Conservation (phyloP, 2,888 invertebrate species). For the Ypsolopha scabrella region DNA sequence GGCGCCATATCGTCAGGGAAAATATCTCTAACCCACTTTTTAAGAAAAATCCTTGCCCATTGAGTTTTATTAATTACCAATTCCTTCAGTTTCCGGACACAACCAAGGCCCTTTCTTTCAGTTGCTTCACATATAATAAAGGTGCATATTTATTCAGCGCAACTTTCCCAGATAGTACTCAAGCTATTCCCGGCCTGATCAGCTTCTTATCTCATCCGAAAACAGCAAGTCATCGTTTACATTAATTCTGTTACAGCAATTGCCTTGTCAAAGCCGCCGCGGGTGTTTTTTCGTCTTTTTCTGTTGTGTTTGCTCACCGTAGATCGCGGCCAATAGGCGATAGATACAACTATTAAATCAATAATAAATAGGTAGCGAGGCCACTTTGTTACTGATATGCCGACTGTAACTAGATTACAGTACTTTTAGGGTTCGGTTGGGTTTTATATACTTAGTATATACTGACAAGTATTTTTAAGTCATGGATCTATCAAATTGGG, state of each 20-base stretch:
- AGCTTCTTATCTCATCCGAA: constrained; percentile 9
- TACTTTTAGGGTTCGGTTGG: constrained; percentile 14
- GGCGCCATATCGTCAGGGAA: too few relatives aligned
- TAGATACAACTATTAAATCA: constrained; percentile 34
- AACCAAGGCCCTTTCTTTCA: too few relatives aligned
- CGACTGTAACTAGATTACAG: constrained; percentile 21
- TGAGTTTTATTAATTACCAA: too few relatives aligned
- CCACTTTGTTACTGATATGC: constrained; percentile 56
- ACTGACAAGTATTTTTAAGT: neutral
- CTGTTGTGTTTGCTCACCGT: constrained; percentile 32
- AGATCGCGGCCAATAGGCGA: constrained; percentile 17
- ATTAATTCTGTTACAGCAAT: constrained; percentile 22
- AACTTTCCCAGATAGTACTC: too few relatives aligned
- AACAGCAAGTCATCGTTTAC: constrained; percentile 37
- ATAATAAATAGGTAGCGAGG: constrained; percentile 51
- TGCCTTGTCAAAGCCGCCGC: constrained; percentile 12
- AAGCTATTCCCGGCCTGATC: too few relatives aligned
- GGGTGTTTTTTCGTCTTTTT: constrained; percentile 33
- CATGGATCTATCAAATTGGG: neutral
- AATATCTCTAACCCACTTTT: too few relatives aligned
- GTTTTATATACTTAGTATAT: neutral
- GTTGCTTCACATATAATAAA: too few relatives aligned
- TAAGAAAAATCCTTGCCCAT: too few relatives aligned
- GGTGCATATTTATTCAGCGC: too few relatives aligned
- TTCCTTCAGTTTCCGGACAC: too few relatives aligned